Conservation (phyloP, 1,140 invertebrate genomes). For the Leucophenga varia region DNA sequence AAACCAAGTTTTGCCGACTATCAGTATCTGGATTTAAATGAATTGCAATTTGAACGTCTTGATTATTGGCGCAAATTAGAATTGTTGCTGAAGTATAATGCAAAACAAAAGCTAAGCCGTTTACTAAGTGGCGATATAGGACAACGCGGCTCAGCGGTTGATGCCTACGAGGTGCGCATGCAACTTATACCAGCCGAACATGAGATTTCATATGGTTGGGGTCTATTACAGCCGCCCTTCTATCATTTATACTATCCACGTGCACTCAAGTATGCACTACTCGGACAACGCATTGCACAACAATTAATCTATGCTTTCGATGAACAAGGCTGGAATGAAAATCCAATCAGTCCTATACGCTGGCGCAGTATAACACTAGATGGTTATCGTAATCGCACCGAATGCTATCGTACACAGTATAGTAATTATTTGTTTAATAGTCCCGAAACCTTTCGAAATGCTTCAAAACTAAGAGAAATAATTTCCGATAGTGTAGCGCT, state of each 20-base stretch:
- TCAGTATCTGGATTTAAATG: slow-evolving; percentile 29
- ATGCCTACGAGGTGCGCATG: slow-evolving; percentile 32
- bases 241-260: slow-evolving; percentile 85
- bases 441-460: slow-evolving; percentile 62
- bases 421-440: slow-evolving; percentile 53
- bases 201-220: slow-evolving; percentile 92
- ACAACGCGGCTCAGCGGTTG: slow-evolving; percentile 9
- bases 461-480: slow-evolving; percentile 69
- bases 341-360: slow-evolving; percentile 62
- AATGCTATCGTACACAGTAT: slow-evolving; percentile 93
- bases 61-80: slow-evolving; percentile 39
- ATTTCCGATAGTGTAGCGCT: slow-evolving; percentile 68
- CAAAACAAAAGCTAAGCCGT: slow-evolving; percentile 25
- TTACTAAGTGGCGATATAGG: slow-evolving; percentile 27
- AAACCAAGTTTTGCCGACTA: slow-evolving; percentile 24
- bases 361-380: slow-evolving; percentile 92
- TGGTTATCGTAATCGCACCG: slow-evolving; percentile 80
- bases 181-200: slow-evolving; percentile 78
- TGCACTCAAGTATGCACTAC: slow-evolving; percentile 90
- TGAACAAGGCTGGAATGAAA: slow-evolving; percentile 87
- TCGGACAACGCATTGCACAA: slow-evolving; percentile 93
- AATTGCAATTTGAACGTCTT: slow-evolving; percentile 23
- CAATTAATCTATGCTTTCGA: slow-evolving; percentile 94
- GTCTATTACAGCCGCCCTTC: slow-evolving; percentile 91
- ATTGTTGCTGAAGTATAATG: slow-evolving; percentile 19